Percentiles rank a stretch among this genome's conserved stretches.
phyloP scores from a whole-genome alignment of 2,113 vertebrate species.

The Euleptes europaea region DNA sequence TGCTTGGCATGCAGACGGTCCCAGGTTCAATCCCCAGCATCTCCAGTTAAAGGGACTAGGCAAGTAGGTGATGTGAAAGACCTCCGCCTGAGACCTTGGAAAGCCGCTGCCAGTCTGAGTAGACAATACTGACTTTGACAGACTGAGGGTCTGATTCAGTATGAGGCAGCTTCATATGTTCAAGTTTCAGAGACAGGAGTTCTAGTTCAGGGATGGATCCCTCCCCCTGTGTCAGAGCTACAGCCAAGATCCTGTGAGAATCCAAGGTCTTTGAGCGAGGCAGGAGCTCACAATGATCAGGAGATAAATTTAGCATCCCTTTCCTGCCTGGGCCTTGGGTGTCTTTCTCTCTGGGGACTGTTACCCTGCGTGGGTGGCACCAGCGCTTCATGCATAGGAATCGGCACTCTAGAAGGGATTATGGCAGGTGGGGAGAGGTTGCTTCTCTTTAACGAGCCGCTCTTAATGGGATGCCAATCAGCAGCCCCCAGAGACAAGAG shows the following conservation, averaged over 20 bases:
- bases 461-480: constrained; percentile 57
- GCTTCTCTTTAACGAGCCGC: constrained; percentile 58
- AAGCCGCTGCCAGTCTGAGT: no score
- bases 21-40: no score
- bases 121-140: no score
- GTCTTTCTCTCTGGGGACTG: not conserved
- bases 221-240: no score
- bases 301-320: not conserved
- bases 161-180: no score
- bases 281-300: not conserved
- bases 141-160: no score
- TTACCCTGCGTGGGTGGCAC: not conserved
- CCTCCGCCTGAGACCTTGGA: no score
- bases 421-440: constrained; percentile 50
- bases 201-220: not conserved
- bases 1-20: no score
- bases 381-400: not conserved
- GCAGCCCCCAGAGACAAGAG: constrained; percentile 31
- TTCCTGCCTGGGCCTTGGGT: not conserved
- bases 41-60: no score
- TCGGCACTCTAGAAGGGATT: constrained; percentile 34
- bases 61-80: no score
- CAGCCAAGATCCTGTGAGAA: not conserved
- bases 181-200: not conserved
- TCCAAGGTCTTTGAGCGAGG: not conserved